These are phyloP conservation scores for Drosophila peninsularis DNA, from an alignment of 2,888 invertebrate genomes.

Conservation along the genomic window DNA sequence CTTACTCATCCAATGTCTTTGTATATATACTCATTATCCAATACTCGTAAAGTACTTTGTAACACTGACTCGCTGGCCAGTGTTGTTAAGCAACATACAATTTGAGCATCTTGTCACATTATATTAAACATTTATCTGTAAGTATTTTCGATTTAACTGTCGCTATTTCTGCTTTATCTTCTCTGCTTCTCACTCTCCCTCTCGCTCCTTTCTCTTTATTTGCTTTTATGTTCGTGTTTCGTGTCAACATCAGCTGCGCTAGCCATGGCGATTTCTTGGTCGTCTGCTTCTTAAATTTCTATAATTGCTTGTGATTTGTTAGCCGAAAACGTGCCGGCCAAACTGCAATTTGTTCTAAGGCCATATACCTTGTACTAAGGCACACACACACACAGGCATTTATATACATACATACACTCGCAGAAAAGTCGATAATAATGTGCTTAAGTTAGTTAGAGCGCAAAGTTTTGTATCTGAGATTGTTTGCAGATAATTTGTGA, in stretches of 20 bases:
- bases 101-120: constrained; percentile 62
- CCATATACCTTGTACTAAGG: constrained; percentile 36
- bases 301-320: constrained; percentile 80
- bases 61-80: background rate
- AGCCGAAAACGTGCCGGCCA: constrained; percentile 74
- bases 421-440: constrained; percentile 6
- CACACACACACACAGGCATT: constrained; percentile 3
- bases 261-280: constrained; percentile 34
- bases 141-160: constrained; percentile 72
- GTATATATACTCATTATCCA: constrained; percentile 5
- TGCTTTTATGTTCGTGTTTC: constrained; percentile 54
- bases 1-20: constrained; percentile 14
- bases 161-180: background rate
- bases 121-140: constrained; percentile 73
- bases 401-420: constrained; percentile 23
- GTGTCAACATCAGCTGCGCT: constrained; percentile 76
- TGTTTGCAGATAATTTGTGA: background rate
- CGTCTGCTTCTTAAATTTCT: constrained; percentile 79
- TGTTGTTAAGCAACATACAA: constrained; percentile 39
- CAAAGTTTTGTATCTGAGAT: background rate
- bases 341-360: constrained; percentile 74
- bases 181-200: background rate
- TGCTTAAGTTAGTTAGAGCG: background rate
- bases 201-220: background rate
- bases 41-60: constrained; percentile 36